These are phyloP conservation scores for Cantharis flavilabris DNA, from an alignment of 2,888 invertebrate species.

Conservation along the genomic window DNA sequence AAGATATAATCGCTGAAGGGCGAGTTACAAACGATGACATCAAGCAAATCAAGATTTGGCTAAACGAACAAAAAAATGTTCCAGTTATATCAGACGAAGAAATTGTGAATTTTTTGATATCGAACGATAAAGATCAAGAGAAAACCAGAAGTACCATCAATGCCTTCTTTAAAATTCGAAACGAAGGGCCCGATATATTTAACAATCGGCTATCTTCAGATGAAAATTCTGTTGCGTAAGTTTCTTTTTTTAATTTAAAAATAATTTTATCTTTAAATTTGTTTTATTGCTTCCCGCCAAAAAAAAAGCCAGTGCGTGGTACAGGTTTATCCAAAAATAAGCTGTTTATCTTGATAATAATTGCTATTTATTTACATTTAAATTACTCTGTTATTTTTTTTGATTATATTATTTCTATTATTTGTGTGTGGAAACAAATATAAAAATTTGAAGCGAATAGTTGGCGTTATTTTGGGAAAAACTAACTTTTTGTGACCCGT, in stretches of 20 bases:
- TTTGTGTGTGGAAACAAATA: too few relatives aligned
- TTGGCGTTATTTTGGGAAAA: too few relatives aligned
- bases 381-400: background rate
- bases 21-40: background rate
- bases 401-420: too few relatives aligned
- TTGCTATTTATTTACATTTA: background rate
- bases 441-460: too few relatives aligned
- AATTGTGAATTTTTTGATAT: background rate
- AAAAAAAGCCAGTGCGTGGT: background rate
- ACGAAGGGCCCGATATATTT: background rate
- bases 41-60: background rate
- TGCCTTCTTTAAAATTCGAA: background rate
- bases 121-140: background rate
- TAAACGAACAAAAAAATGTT: background rate
- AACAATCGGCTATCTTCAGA: background rate
- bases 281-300: background rate
- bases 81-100: background rate
- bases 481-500: too few relatives aligned
- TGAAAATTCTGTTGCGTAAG: slow-evolving; percentile 58
- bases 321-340: too few relatives aligned
- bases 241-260: slow-evolving; percentile 33
- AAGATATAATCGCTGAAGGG: background rate
- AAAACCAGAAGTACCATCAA: background rate
- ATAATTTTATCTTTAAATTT: background rate
- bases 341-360: too few relatives aligned